Evolutionary conservation across 2,797 vertebrate genomes (phyloP), one percentile per base, ranked within the genome.

Genomic region (Eulemur mongoz): DNA sequence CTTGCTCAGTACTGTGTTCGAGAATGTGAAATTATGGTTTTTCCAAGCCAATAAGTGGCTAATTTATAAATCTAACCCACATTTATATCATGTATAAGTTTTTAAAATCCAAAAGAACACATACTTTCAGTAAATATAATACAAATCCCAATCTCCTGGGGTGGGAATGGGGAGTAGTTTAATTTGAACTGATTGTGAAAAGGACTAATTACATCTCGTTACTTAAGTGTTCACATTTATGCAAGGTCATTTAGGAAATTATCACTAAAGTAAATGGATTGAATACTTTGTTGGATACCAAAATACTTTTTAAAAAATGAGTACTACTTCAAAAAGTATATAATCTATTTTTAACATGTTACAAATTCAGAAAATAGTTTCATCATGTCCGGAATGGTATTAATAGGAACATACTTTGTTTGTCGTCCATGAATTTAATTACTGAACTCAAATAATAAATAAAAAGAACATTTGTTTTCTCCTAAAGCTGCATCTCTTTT

Each of bases 151-250:
- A 0, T 65, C 61, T 84, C 67, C 35, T 79, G n/a, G 35, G 10
- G 12, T 90, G 9, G 32, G 40, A 27, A 1, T n/a, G n/a, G 70
- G 63, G 48, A 91, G 18, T 0, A 14, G 40, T 72, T 54, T 81
- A 48, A 78, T 80, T 25, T 87, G n/a, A 89, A 65, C 32, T 27
- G 45, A 22, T 86, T 75, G 13, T 96, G 20, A 45, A 81, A 72
- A 94, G 45, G 43, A 57, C 73, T 73, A 52, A 95, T 84, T 85
- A 61, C 20, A 14, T 30, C 43, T 78, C 45, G 12, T 83, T 90
- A 57, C 67, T 59, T 90, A 79, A 78, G 54, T 93, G 59, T 93
- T 94, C 84, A 86, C 38, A 40, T 93, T 88, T 30, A n/a, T 45
- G 57, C n/a, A 48, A 25, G 43, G 10, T 79, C 30, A 22, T 76